phyloP scores from a whole-genome alignment of 2,113 vertebrate species.

The Phainopepla nitens region DNA sequence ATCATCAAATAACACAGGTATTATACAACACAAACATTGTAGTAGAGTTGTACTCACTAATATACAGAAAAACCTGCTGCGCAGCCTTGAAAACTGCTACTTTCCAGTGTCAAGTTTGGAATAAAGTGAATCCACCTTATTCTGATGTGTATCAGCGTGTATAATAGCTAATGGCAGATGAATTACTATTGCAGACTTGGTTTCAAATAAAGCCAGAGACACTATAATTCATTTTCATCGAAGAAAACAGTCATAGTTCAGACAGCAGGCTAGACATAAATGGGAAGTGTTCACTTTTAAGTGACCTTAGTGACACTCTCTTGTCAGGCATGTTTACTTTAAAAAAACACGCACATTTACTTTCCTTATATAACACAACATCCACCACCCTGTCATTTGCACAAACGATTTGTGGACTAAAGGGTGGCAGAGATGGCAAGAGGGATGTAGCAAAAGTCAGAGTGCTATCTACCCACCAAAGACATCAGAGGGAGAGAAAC shows the following conservation, averaged over 20 bases:
- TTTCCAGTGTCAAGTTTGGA: neutral
- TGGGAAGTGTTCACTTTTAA: neutral
- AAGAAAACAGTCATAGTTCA: neutral
- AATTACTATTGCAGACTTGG: neutral
- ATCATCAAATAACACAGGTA: neutral
- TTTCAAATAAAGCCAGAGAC: neutral
- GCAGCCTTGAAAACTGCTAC: neutral
- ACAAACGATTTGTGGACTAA: neutral
- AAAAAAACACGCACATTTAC: neutral
- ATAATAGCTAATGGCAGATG: neutral
- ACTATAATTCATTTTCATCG: neutral
- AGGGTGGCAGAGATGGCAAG: neutral
- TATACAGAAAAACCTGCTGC: neutral
- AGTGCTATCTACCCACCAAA: neutral
- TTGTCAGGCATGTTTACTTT: neutral
- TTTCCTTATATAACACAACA: neutral
- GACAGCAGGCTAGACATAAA: neutral
- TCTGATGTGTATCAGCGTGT: neutral
- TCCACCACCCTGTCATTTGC: neutral
- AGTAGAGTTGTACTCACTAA: neutral
- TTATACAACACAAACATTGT: neutral
- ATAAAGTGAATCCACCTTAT: neutral
- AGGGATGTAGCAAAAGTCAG: neutral
- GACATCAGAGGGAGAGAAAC: neutral
- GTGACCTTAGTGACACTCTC: neutral